Percentiles rank a stretch among this genome's conserved stretches.
These are phyloP conservation scores for Oscheius sp. DNA, from an alignment of 2,888 invertebrate genomes.

Conservation along the genomic window DNA sequence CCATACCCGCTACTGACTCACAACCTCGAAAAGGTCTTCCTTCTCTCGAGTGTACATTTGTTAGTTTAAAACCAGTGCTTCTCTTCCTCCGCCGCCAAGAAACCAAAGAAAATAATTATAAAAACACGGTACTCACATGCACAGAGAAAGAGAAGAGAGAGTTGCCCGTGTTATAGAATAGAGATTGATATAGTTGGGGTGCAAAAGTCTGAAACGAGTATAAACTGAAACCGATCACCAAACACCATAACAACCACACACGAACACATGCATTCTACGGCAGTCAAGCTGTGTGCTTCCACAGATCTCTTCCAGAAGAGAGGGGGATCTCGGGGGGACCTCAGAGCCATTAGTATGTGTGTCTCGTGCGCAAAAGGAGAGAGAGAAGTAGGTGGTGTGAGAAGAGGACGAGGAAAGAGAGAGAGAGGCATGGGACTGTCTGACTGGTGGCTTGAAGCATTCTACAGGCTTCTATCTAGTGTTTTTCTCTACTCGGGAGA, in stretches of 20 bases:
- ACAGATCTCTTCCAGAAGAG: background rate
- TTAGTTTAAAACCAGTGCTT: background rate
- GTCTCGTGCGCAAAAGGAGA: background rate
- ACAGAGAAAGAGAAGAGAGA: constrained; percentile 14
- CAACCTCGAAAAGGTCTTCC: background rate
- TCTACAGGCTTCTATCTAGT: background rate
- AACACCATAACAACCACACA: constrained; percentile 10
- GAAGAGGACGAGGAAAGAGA: background rate
- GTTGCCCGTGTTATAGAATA: constrained; percentile 23
- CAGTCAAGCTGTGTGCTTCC: no score
- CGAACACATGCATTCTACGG: constrained; percentile 1
- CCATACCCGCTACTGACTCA: no score
- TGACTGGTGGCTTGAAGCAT: background rate
- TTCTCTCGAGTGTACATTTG: constrained; percentile 2
- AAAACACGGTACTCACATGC: constrained; percentile 20
- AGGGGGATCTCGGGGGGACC: background rate
- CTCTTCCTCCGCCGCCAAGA: background rate
- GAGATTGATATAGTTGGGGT: constrained; percentile 11
- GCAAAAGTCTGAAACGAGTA: constrained; percentile 14
- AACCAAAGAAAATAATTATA: background rate
- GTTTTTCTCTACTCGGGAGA: background rate
- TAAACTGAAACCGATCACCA: constrained; percentile 7
- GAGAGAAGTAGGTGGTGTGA: constrained; percentile 1
- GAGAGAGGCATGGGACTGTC: background rate
- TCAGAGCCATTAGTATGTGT: no score